phyloP scores from a whole-genome alignment of 2,797 vertebrate genomes.

The Craterocephalus amniculus region DNA sequence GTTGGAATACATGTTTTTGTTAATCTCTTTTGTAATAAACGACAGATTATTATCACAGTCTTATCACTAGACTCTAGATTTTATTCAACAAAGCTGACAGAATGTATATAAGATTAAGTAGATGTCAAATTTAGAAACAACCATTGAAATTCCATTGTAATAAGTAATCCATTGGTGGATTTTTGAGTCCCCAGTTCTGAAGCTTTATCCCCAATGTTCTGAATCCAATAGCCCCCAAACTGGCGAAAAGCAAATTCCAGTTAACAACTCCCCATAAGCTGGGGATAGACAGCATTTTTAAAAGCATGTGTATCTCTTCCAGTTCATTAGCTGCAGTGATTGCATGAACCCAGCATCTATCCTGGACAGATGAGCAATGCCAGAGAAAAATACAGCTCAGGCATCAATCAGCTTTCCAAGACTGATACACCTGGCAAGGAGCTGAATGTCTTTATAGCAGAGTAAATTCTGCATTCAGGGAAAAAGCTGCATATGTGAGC shows the following conservation, averaged over 20 bases:
- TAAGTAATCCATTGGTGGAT: background rate
- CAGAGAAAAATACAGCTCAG: constrained; percentile 2
- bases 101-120: background rate
- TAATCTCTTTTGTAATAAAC: constrained; percentile 57
- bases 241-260: constrained; percentile 6
- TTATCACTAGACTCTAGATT: constrained; percentile 23
- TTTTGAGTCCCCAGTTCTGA: constrained; percentile 17
- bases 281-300: background rate
- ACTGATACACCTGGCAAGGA: background rate
- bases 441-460: background rate
- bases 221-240: background rate
- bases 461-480: constrained; percentile 1
- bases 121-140: background rate
- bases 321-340: constrained; percentile 9
- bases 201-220: constrained; percentile 15
- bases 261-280: constrained; percentile 24
- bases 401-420: background rate
- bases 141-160: background rate
- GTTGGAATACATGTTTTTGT: constrained; percentile 57
- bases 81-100: background rate
- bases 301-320: constrained; percentile 4
- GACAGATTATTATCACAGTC: constrained; percentile 18
- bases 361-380: constrained; percentile 1
- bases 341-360: constrained; percentile 16
- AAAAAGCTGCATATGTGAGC: constrained; percentile 5